These are phyloP conservation scores for Cygnus olor DNA, from an alignment of 2,797 vertebrate genomes.

Conservation along the genomic window DNA sequence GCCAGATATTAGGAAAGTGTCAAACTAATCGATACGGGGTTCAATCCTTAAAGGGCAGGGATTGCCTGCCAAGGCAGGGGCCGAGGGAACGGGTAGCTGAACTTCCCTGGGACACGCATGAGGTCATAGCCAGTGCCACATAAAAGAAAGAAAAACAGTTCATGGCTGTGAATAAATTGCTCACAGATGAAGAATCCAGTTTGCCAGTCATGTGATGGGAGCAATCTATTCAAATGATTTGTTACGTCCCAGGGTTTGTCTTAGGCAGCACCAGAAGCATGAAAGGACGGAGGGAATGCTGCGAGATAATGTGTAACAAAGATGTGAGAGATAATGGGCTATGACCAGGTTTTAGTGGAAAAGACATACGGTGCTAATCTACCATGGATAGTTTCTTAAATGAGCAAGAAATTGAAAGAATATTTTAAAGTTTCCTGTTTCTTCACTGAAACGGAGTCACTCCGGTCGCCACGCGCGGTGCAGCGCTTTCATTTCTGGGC, in stretches of 20 bases:
- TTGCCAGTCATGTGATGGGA: slow-evolving; percentile 67
- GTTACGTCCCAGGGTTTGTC: slow-evolving; percentile 70
- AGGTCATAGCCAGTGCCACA: slow-evolving; percentile 63
- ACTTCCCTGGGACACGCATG: slow-evolving; percentile 64
- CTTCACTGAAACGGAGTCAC: slow-evolving; percentile 27
- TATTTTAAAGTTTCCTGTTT: slow-evolving; percentile 67
- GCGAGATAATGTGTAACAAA: slow-evolving; percentile 64
- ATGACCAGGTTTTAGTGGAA: slow-evolving; percentile 64
- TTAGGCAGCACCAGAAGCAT: slow-evolving; percentile 66
- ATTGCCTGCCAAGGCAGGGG: background rate
- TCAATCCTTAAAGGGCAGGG: background rate
- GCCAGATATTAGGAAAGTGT: slow-evolving; percentile 10
- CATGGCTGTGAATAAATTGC: slow-evolving; percentile 74
- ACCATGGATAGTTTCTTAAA: slow-evolving; percentile 69
- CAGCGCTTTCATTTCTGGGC: slow-evolving; percentile 14
- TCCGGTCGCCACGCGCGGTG: background rate
- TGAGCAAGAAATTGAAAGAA: slow-evolving; percentile 73
- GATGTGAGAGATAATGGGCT: slow-evolving; percentile 68
- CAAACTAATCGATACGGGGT: slow-evolving; percentile 24
- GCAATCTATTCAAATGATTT: slow-evolving; percentile 71
- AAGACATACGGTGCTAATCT: slow-evolving; percentile 66
- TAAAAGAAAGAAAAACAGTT: slow-evolving; percentile 71
- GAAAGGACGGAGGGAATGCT: slow-evolving; percentile 54
- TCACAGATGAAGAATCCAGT: slow-evolving; percentile 72
- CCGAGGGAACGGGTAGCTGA: background rate